A percentile compares a stretch with the other conserved stretches of the same genome.
Conservation (phyloP, 2,113 vertebrate species). For the Stigmatopora argus region DNA sequence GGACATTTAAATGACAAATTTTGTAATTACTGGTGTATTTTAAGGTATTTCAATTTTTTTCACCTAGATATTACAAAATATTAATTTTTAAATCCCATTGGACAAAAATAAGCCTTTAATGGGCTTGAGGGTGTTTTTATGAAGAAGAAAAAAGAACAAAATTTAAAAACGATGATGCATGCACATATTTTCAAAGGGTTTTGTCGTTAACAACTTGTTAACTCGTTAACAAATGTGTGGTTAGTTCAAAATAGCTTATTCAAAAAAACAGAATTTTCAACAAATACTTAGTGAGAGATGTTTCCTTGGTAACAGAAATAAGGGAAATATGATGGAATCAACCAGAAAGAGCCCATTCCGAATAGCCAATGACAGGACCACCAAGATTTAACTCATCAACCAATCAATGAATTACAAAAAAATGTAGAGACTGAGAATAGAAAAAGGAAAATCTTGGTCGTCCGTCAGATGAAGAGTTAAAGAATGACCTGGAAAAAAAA, state of each 20-base stretch:
- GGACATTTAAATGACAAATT: too few relatives aligned
- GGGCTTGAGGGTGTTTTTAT: too few relatives aligned
- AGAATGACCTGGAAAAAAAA: conserved; percentile 23
- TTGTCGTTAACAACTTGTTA: neutral
- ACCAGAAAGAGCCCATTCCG: conserved; percentile 3
- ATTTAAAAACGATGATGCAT: too few relatives aligned
- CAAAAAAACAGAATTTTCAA: neutral
- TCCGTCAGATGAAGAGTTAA: conserved; percentile 18
- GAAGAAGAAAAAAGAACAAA: too few relatives aligned
- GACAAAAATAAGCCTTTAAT: too few relatives aligned
- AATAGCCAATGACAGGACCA: conserved; percentile 27
- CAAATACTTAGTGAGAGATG: conserved; percentile 5
- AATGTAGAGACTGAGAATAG: neutral
- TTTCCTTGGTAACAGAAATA: conserved; percentile 1
- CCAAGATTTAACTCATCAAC: conserved; percentile 45
- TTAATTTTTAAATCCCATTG: too few relatives aligned
- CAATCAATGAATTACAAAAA: neutral
- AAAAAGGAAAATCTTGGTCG: conserved; percentile 42
- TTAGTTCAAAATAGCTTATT: too few relatives aligned
- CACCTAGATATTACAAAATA: too few relatives aligned
- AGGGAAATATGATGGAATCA: neutral
- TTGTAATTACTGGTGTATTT: too few relatives aligned
- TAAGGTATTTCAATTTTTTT: too few relatives aligned
- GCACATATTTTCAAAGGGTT: neutral
- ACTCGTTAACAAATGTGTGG: too few relatives aligned